Conservation (phyloP, 2,888 invertebrate genomes). For the Drosophila kuntzei region DNA sequence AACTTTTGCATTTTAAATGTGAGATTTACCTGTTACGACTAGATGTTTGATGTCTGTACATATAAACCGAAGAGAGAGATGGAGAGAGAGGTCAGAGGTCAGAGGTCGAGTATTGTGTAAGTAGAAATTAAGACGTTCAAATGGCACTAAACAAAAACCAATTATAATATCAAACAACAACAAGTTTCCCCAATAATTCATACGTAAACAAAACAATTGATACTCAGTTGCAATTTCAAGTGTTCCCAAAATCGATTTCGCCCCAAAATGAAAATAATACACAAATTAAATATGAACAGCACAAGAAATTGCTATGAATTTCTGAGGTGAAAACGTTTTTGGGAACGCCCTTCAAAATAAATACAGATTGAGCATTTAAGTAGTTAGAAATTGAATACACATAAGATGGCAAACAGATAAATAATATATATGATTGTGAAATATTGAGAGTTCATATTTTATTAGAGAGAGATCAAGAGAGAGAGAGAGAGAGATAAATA, state of each 20-base stretch:
- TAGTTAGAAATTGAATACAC: conserved; percentile 56
- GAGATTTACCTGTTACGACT: conserved; percentile 69
- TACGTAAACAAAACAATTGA: conserved; percentile 41
- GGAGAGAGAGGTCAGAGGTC: neutral
- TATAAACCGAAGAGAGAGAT: conserved; percentile 1
- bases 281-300: neutral
- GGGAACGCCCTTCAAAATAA: conserved; percentile 16
- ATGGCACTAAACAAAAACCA: conserved; percentile 47
- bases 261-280: neutral
- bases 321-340: conserved; percentile 4
- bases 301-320: neutral
- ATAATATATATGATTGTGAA: conserved; percentile 57
- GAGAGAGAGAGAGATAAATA: conserved; percentile 1
- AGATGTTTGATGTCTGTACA: conserved; percentile 28
- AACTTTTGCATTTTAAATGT: conserved; percentile 75
- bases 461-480: conserved; percentile 41
- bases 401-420: conserved; percentile 35
- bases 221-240: conserved; percentile 15
- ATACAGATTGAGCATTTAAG: conserved; percentile 49
- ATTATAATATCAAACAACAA: conserved; percentile 32
- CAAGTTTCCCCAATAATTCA: conserved; percentile 25
- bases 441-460: conserved; percentile 71
- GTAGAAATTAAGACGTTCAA: conserved; percentile 45
- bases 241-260: conserved; percentile 27
- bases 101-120: conserved; percentile 27